Base-by-base conservation (phyloP, 1,140 invertebrate species). In the Halictus rubicundus region DNA sequence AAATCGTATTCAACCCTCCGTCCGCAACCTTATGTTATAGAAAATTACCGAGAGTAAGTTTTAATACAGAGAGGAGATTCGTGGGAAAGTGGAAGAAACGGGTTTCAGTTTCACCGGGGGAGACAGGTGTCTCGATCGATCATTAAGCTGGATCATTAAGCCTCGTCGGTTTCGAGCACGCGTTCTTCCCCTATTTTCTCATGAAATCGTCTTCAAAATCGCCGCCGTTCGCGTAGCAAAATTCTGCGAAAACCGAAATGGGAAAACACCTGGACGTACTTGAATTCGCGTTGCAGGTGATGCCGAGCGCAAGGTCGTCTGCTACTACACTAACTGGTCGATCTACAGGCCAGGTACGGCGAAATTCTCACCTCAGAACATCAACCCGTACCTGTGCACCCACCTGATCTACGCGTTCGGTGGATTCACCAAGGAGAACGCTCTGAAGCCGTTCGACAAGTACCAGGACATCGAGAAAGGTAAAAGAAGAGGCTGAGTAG, bases 391-490 rank as follows among this genome's bases (percentile, higher is more conserved):
- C 91, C 94, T 99, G 39, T 99, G 98, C 92, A 98, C 98, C 16
- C 98, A 99, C 95, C 94, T 99, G 70, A 96, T 99, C 65, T 99
- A 98, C 91, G 98, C 98, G 7, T 99, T 99, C 91, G 98, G 97
- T 68, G 97, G 97, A 37, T 96, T 99, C 88, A 97, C 96, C 71
- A 97, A 97, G 90, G 97, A 98, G 87, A 98, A 98, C 91, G 96
- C 97, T 37, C 93, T 99, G 74, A 97, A 97, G 87, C 97, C 97
- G 1, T 98, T 98, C 90, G 98, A 99, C 92, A 98, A 98, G 89
- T 98, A 98, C 92, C 98, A 98, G 92, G 98, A 99, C 90, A 96
- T 98, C 88, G 97, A 98, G 91, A 97, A 98, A 96, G 97, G 97
- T 98, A 94, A 2, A 37, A 42, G 10, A 12, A 42, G 39, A 42